Base-by-base conservation (phyloP, 2,797 vertebrate species). In the Antrozous pallidus region DNA sequence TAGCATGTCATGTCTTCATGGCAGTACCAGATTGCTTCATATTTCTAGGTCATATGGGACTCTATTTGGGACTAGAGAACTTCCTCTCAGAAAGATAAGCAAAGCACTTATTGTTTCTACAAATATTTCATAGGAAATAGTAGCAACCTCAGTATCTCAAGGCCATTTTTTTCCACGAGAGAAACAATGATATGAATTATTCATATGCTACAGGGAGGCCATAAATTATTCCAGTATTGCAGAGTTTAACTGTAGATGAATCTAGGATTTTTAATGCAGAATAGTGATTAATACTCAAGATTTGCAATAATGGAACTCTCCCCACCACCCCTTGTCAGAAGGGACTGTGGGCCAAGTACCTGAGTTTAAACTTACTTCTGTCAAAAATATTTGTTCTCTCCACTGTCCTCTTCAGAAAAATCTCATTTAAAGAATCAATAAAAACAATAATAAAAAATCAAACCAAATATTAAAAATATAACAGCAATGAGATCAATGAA, bases 211-310 rank as follows among this genome's bases (percentile, higher is more conserved):
- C 33, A 92, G 70, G 63, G 95, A 95, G 86, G 86, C 93, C 63
- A 74, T 91, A 95, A 36, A 85, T 97, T 97, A 94, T 97, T 97
- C 90, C 91, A 80, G 71, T 88, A 92, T 77, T 65, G 8, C 10
- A n/a, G 24, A 83, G 71, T 83, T 97, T 97, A 97, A 96, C 81
- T 56, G 24, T 56, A 94, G 91, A 92, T 80, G 96, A 97, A 96
- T 90, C 87, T 88, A 92, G 70, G 47, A 88, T 94, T 96, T 80
- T 6, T 92, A 94, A 97, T 61, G 84, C 45, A 85, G 33, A 49
- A 49, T 3, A 94, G 92, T 96, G 85, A 97, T 95, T 87, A 95
- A 90, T 88, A 58, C 90, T 96, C 92, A 93, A 94, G 83, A 79
- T 65, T 77, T 13, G 77, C 85, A 97, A 95, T 91, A 96, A 90